Conservation (phyloP, 1,140 invertebrate species). For the Phthorimaea operculella region DNA sequence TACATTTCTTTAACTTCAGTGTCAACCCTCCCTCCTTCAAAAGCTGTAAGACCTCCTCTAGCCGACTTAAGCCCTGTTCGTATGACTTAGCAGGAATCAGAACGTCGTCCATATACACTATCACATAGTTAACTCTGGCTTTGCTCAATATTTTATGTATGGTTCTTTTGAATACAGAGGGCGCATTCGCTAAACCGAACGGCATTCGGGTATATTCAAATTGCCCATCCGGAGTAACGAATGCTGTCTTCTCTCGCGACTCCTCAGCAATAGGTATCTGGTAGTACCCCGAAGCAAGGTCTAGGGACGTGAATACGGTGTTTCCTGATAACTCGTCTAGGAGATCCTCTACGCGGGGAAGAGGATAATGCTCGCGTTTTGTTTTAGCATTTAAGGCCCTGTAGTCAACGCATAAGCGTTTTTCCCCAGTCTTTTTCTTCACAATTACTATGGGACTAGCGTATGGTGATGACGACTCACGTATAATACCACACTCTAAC, state of each 20-base stretch:
- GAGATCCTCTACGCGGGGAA: constrained; percentile 30
- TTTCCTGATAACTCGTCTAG: constrained; percentile 39
- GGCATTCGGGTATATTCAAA: not conserved
- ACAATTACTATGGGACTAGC: constrained; percentile 6
- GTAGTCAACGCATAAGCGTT: constrained; percentile 19
- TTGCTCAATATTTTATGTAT: constrained; percentile 5
- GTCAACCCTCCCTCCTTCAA: constrained; percentile 23
- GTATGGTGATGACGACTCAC: too few species aligned
- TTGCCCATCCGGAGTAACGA: not conserved
- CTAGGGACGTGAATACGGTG: constrained; percentile 8
- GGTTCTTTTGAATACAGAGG: constrained; percentile 1
- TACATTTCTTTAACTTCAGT: constrained; percentile 28
- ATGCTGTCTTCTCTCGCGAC: constrained; percentile 3
- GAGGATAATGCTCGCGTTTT: constrained; percentile 13
- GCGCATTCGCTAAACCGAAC: constrained; percentile 3
- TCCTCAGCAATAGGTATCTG: constrained; percentile 1
- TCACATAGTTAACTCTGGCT: constrained; percentile 22
- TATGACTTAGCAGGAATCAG: constrained; percentile 12
- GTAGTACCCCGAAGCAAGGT: constrained; percentile 1
- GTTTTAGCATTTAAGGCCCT: constrained; percentile 17
- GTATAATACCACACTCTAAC: too few species aligned
- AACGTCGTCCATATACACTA: constrained; percentile 10
- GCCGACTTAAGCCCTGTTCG: constrained; percentile 20
- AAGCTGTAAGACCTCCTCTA: constrained; percentile 22
- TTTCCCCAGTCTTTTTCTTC: constrained; percentile 15